phyloP scores from a whole-genome alignment of 1,140 invertebrate species.

The Pseudomyrmex cubaensis region DNA sequence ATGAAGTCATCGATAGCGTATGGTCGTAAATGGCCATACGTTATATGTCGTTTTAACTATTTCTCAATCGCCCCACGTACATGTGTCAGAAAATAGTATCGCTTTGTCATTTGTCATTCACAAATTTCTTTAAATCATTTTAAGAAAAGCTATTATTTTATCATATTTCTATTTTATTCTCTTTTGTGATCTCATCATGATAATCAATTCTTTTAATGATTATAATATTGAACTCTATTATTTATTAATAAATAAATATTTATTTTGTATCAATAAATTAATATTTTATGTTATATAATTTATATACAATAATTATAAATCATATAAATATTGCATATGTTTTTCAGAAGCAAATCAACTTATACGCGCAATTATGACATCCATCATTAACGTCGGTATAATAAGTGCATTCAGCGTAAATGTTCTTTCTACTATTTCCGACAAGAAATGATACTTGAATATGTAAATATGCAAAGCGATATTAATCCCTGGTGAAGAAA shows the following conservation, averaged over 20 bases:
- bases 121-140: neutral
- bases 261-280: no score
- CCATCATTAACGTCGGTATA: conserved; percentile 23
- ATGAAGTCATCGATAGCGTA: no score
- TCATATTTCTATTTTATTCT: neutral
- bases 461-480: conserved; percentile 68
- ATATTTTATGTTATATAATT: no score
- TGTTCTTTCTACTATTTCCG: conserved; percentile 18
- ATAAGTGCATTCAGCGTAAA: conserved; percentile 26
- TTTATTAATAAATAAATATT: no score
- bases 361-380: conserved; percentile 4
- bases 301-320: no score
- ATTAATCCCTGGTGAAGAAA: conserved; percentile 63
- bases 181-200: neutral
- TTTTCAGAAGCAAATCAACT: neutral
- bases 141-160: neutral
- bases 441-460: conserved; percentile 58
- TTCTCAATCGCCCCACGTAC: no score
- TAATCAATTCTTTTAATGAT: no score
- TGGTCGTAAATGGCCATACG: no score
- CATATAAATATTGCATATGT: neutral
- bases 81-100: neutral
- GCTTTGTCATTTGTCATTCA: neutral
- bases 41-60: no score
- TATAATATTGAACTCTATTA: no score